A percentile compares a stretch with the other conserved stretches of the same genome.
phyloP scores from a whole-genome alignment of 2,888 invertebrate genomes.

The Rhaphigaster nebulosa region DNA sequence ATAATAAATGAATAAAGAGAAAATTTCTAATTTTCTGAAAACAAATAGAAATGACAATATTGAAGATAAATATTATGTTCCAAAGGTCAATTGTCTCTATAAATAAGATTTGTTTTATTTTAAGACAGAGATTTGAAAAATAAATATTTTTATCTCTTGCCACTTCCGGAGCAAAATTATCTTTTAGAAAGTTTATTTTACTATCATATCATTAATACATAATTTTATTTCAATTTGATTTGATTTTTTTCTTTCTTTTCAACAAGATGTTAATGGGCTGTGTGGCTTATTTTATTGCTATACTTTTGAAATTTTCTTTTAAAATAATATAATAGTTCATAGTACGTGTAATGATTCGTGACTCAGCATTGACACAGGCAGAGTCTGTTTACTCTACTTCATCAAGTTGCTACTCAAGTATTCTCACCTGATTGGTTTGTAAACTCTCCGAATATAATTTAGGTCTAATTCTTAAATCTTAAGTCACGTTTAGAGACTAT shows the following conservation, averaged over 20 bases:
- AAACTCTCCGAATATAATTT: too few species aligned
- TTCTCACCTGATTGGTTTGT: too few species aligned
- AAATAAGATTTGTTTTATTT: constrained; percentile 1
- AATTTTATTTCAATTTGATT: too few species aligned
- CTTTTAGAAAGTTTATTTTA: background rate
- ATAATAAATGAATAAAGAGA: too few species aligned
- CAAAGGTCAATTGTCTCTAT: background rate
- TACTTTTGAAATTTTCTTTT: background rate
- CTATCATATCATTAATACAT: background rate
- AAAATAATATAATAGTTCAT: background rate
- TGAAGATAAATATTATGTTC: background rate
- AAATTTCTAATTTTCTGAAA: too few species aligned
- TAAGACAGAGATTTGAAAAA: background rate
- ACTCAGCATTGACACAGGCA: too few species aligned
- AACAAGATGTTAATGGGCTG: background rate
- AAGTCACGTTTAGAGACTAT: too few species aligned
- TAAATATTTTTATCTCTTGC: constrained; percentile 6
- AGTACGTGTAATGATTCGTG: too few species aligned
- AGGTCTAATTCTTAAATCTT: too few species aligned
- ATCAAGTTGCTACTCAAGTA: too few species aligned
- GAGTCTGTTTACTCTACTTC: too few species aligned
- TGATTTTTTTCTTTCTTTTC: background rate
- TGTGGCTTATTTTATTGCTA: background rate
- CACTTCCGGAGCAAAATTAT: background rate
- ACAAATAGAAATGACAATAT: background rate